Evolutionary conservation across 2,888 invertebrate species (phyloP).

Genomic region (Dromius quadrimaculatus): DNA sequence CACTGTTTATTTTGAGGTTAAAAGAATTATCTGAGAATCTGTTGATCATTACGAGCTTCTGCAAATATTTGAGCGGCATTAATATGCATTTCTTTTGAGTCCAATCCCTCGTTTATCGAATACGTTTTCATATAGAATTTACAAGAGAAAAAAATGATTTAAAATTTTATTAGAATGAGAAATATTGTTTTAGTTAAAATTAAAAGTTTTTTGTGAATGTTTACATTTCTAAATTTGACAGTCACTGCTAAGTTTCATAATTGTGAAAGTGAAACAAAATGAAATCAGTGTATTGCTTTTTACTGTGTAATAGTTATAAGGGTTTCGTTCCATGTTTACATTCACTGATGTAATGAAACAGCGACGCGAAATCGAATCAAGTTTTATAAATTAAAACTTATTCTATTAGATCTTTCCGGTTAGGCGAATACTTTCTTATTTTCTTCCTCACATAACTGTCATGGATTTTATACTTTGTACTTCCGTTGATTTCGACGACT

Average conservation of each 20-base stretch:
- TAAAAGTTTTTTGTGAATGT: neutral
- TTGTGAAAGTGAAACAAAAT: constrained; percentile 23
- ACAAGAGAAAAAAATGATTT: too few species aligned
- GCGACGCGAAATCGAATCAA: constrained; percentile 16
- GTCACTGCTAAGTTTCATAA: constrained; percentile 20
- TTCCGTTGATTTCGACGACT: neutral
- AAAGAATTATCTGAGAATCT: constrained; percentile 4
- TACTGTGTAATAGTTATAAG: constrained; percentile 23
- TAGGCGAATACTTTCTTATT: constrained; percentile 20
- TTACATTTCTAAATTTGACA: constrained; percentile 4
- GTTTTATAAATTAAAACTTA: constrained; percentile 12
- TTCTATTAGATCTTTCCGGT: constrained; percentile 23
- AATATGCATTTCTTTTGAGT: neutral
- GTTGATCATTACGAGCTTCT: too few species aligned
- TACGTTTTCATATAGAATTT: neutral
- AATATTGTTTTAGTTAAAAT: neutral
- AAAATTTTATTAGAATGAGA: neutral
- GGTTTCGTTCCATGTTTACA: constrained; percentile 28
- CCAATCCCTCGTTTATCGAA: neutral
- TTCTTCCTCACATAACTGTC: neutral
- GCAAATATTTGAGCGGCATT: constrained; percentile 14
- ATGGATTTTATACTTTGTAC: neutral
- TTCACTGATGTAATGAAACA: constrained; percentile 32
- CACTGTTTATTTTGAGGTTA: constrained; percentile 13
- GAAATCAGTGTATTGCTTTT: constrained; percentile 29